Conservation (phyloP, 2,888 invertebrate genomes). For the Unio delphinus region DNA sequence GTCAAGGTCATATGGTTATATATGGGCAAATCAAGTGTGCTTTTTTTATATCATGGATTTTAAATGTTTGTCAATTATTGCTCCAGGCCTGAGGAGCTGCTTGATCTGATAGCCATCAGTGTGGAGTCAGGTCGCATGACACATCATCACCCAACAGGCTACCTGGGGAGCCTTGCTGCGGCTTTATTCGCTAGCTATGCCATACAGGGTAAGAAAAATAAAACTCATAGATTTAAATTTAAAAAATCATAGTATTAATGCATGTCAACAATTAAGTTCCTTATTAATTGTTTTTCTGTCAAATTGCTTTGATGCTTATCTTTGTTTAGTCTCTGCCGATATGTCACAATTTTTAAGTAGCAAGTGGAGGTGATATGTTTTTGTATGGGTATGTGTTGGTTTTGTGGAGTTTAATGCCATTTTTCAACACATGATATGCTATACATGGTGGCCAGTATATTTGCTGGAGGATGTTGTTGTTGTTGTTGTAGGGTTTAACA, state of each 20-base stretch:
- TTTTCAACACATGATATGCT: too few species aligned
- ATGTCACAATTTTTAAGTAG: too few species aligned
- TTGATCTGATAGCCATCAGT: slow-evolving; percentile 62
- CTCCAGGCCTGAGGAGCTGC: slow-evolving; percentile 11
- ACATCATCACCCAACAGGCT: slow-evolving; percentile 68
- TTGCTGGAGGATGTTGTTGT: too few species aligned
- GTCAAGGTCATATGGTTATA: too few species aligned
- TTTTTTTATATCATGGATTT: neutral
- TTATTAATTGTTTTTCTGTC: too few species aligned
- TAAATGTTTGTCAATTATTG: neutral
- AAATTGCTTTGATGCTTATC: neutral
- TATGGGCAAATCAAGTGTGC: too few species aligned
- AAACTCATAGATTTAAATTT: neutral
- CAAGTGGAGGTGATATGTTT: too few species aligned
- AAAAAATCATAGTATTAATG: neutral
- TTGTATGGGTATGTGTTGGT: too few species aligned
- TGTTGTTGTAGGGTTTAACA: too few species aligned
- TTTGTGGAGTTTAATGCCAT: too few species aligned
- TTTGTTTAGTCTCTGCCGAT: neutral
- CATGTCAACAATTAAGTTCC: neutral
- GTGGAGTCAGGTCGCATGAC: slow-evolving; percentile 69
- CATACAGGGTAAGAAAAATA: slow-evolving; percentile 52
- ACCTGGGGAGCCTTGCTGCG: slow-evolving; percentile 63
- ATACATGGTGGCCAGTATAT: too few species aligned
- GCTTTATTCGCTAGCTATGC: slow-evolving; percentile 66